Percentiles rank a stretch among this genome's conserved stretches.
These are phyloP conservation scores for Polypterus senegalus DNA, from an alignment of 2,113 vertebrate genomes.

Conservation along the genomic window DNA sequence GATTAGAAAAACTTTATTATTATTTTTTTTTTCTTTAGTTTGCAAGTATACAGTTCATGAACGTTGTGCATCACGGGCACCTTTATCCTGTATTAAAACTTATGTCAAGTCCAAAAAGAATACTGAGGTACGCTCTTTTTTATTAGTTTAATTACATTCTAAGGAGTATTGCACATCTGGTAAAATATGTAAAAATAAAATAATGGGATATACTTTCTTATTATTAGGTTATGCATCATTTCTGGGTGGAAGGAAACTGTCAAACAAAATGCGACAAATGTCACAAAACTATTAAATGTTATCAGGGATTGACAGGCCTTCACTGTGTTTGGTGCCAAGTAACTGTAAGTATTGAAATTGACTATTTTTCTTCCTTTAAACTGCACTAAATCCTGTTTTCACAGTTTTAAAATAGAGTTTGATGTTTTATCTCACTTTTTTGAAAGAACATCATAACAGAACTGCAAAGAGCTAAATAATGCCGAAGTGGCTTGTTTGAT, in stretches of 20 bases:
- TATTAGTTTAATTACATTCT: neutral
- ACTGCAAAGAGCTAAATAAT: too few species aligned
- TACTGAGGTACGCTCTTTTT: constrained; percentile 56
- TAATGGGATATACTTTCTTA: constrained; percentile 13
- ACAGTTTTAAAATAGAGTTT: too few species aligned
- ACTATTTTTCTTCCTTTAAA: neutral
- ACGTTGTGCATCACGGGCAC: constrained; percentile 73
- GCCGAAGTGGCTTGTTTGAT: too few species aligned
- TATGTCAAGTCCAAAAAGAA: constrained; percentile 90
- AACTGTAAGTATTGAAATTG: constrained; percentile 62
- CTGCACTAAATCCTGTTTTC: neutral
- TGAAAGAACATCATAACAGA: too few species aligned
- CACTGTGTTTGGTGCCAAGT: constrained; percentile 95
- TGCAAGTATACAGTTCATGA: constrained; percentile 89
- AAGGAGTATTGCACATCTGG: neutral
- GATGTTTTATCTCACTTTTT: too few species aligned
- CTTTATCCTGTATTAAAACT: constrained; percentile 82
- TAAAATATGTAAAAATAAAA: neutral
- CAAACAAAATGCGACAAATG: constrained; percentile 87
- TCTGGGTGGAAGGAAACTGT: constrained; percentile 92
- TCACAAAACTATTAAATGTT: constrained; percentile 92
- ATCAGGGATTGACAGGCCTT: constrained; percentile 84
- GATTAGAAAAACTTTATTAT: too few species aligned
- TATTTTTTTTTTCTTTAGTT: constrained; percentile 49
- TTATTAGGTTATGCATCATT: constrained; percentile 81